Evolutionary conservation across 2,888 invertebrate species (phyloP).

Genomic region (Philhelius pedissequus): DNA sequence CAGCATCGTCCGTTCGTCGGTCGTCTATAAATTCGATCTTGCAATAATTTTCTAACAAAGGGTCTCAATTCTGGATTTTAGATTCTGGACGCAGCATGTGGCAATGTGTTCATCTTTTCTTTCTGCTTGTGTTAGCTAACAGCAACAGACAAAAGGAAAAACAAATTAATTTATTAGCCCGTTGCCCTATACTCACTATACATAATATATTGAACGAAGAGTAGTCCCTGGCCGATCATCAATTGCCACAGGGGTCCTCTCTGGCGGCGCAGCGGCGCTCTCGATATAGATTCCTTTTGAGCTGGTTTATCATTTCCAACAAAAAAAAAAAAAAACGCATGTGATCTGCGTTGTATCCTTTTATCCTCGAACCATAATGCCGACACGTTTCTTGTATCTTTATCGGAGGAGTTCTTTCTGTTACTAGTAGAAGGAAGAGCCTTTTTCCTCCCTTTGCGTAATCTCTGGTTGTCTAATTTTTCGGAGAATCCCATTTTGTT

Average conservation of each 20-base stretch:
- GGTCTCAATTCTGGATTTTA: background rate
- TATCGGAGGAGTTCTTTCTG: constrained; percentile 5
- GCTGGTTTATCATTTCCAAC: constrained; percentile 8
- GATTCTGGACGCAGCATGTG: constrained; percentile 57
- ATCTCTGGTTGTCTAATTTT: constrained; percentile 29
- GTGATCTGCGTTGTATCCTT: constrained; percentile 39
- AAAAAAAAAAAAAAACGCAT: constrained; percentile 9
- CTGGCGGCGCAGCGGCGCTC: background rate
- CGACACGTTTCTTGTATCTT: constrained; percentile 40
- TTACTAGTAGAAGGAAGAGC: background rate
- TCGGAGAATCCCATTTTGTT: constrained; percentile 35
- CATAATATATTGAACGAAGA: background rate
- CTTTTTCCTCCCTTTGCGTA: constrained; percentile 33
- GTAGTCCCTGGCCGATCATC: constrained; percentile 45
- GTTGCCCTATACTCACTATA: constrained; percentile 27
- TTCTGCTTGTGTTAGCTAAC: background rate
- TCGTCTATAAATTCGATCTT: constrained; percentile 53
- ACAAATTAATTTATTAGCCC: constrained; percentile 64
- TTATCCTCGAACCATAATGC: constrained; percentile 64
- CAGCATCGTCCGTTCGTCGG: background rate
- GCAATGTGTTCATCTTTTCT: background rate
- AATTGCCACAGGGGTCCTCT: constrained; percentile 58
- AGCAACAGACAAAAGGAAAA: constrained; percentile 41
- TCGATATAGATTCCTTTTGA: constrained; percentile 7
- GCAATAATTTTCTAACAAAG: constrained; percentile 39